Evolutionary conservation across 2,113 vertebrate species (phyloP).

Genomic region (Jaculus jaculus): DNA sequence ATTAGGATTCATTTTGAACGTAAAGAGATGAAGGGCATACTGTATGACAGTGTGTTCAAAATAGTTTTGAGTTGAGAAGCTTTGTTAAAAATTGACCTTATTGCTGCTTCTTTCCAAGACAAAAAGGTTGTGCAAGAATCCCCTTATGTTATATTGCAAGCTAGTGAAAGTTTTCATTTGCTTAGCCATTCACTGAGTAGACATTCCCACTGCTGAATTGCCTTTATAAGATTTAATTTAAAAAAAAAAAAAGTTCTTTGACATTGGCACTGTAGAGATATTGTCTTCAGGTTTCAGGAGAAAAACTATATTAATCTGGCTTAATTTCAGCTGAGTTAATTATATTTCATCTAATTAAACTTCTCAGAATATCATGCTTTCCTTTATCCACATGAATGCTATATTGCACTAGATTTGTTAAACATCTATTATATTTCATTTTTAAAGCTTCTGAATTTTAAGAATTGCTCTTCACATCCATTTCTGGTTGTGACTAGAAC

Average conservation of each 20-base stretch:
- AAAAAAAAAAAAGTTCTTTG: not conserved
- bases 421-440: slow-evolving; percentile 20
- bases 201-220: not conserved
- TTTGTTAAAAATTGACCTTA: not conserved
- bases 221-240: slow-evolving; percentile 12
- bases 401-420: not conserved
- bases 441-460: slow-evolving; percentile 22
- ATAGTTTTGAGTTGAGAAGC: not conserved
- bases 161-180: slow-evolving; percentile 31
- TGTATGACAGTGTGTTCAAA: not conserved
- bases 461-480: not conserved
- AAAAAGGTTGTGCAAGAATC: not conserved
- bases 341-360: slow-evolving; percentile 37
- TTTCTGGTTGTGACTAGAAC: slow-evolving; percentile 59
- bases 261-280: slow-evolving; percentile 15
- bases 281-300: not conserved
- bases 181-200: not conserved
- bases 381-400: not conserved
- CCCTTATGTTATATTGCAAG: not conserved
- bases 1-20: not conserved
- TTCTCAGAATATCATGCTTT: slow-evolving; percentile 14
- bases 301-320: not conserved
- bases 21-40: not conserved
- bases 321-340: slow-evolving; percentile 37
- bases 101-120: not conserved